Evolutionary conservation across 2,888 invertebrate species (phyloP).

Genomic region (Diplolepis rosae): DNA sequence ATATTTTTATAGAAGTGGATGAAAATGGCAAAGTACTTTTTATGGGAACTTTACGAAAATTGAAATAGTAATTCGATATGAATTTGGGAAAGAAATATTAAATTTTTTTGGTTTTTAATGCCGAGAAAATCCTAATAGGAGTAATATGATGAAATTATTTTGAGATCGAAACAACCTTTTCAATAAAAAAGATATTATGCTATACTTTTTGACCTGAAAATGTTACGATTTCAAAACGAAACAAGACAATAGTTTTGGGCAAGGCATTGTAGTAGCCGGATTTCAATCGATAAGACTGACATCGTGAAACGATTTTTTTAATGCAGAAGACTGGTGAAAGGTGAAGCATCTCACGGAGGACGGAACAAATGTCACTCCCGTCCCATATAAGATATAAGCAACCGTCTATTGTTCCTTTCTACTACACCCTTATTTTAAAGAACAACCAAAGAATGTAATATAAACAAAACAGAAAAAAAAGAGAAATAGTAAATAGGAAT

Average conservation of each 20-base stretch:
- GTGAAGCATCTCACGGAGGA: slow-evolving; percentile 31
- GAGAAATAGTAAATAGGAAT: too few species aligned
- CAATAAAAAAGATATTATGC: not conserved
- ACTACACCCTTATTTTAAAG: slow-evolving; percentile 2
- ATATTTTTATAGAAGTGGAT: too few species aligned
- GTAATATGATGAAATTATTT: too few species aligned
- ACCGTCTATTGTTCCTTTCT: slow-evolving; percentile 29
- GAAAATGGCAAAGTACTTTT: too few species aligned
- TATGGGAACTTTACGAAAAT: too few species aligned
- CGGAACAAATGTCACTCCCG: slow-evolving; percentile 31
- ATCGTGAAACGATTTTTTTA: slow-evolving; percentile 21
- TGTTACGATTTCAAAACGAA: slow-evolving; percentile 7
- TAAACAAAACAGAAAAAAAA: not conserved
- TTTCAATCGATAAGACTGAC: slow-evolving; percentile 23
- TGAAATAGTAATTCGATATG: too few species aligned
- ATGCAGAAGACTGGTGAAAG: slow-evolving; percentile 26
- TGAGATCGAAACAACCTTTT: not conserved
- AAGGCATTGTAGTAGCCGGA: slow-evolving; percentile 24
- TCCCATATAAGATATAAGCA: slow-evolving; percentile 26
- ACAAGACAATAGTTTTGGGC: slow-evolving; percentile 19
- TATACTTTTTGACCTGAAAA: not conserved
- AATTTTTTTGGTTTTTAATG: too few species aligned
- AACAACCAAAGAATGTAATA: not conserved
- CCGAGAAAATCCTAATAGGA: too few species aligned
- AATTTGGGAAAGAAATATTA: too few species aligned